These are phyloP conservation scores for Chrysaora quinquecirrha DNA, from an alignment of 30 jellyfish, hydroid and myxozoan species.

Conservation along the genomic window DNA sequence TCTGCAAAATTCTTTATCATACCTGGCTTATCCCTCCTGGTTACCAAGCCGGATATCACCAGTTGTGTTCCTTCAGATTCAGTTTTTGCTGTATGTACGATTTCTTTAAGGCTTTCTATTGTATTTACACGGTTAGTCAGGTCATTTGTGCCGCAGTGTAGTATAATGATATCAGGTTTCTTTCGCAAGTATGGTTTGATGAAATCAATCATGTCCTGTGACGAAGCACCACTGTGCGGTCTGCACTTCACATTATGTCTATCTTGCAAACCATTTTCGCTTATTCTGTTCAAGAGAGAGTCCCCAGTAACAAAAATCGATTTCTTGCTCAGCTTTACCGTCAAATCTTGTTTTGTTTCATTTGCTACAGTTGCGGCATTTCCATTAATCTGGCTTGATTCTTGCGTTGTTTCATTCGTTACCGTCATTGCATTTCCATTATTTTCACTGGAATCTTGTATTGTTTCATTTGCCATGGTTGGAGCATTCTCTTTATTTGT, in stretches of 20 bases:
- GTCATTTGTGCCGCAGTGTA: background rate
- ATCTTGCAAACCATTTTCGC: background rate
- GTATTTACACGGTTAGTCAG: slow-evolving; percentile 45
- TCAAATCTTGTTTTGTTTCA: background rate
- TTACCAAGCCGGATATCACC: slow-evolving; percentile 30
- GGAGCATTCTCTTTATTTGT: background rate
- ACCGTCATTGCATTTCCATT: too few species aligned
- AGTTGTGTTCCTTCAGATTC: slow-evolving; percentile 24
- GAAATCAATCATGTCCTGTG: background rate
- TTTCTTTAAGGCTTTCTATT: slow-evolving; percentile 25
- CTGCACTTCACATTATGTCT: background rate
- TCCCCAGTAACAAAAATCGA: background rate
- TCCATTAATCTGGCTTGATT: background rate
- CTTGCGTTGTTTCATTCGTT: background rate
- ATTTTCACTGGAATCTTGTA: too few species aligned
- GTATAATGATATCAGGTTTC: background rate
- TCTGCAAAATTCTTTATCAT: slow-evolving; percentile 27
- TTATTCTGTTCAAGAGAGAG: background rate
- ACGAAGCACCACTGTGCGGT: slow-evolving; percentile 1
- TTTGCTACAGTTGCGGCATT: background rate
- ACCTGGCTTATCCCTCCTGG: slow-evolving; percentile 48
- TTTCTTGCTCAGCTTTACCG: slow-evolving; percentile 1
- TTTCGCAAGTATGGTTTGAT: slow-evolving; percentile 1
- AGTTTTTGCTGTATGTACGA: slow-evolving; percentile 15
- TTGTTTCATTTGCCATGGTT: too few species aligned